Percentiles rank a stretch among this genome's conserved stretches.
Conservation (phyloP, 2,888 invertebrate species). For the Malthinus flaveolus region DNA sequence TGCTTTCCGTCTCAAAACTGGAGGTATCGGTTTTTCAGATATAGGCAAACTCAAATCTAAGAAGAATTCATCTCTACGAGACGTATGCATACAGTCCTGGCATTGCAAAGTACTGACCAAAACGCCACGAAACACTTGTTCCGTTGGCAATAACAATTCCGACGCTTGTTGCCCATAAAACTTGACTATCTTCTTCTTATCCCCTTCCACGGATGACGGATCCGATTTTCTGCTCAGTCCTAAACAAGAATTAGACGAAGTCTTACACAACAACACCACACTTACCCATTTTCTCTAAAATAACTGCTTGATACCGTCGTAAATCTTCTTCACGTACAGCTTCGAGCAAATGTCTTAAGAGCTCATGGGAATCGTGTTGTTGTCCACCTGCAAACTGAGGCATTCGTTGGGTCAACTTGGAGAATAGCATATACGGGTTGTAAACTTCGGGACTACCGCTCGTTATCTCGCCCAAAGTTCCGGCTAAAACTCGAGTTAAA, state of each 20-base stretch:
- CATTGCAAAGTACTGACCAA: conserved; percentile 89
- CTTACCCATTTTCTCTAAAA: conserved; percentile 72
- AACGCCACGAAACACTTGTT: conserved; percentile 92
- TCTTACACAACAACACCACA: conserved; percentile 29
- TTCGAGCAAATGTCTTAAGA: conserved; percentile 88
- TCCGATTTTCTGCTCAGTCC: conserved; percentile 69
- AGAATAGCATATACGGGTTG: conserved; percentile 66
- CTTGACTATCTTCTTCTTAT: conserved; percentile 76
- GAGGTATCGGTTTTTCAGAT: conserved; percentile 74
- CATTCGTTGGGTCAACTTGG: conserved; percentile 66
- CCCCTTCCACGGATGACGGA: conserved; percentile 75
- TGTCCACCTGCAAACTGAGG: conserved; percentile 91
- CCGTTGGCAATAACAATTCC: conserved; percentile 76
- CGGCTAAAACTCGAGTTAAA: conserved; percentile 68
- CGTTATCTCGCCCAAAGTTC: conserved; percentile 72
- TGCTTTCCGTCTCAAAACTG: conserved; percentile 58
- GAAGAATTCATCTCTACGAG: conserved; percentile 89
- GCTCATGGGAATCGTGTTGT: conserved; percentile 96
- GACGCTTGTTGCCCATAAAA: conserved; percentile 82
- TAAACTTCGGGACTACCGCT: conserved; percentile 65
- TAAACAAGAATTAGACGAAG: conserved; percentile 10
- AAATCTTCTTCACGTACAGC: conserved; percentile 77
- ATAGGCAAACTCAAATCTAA: conserved; percentile 94
- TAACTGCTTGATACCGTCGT: conserved; percentile 80
- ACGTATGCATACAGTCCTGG: conserved; percentile 84